Evolutionary conservation across 2,888 invertebrate species (phyloP).

Genomic region (Metallyticus violacea): DNA sequence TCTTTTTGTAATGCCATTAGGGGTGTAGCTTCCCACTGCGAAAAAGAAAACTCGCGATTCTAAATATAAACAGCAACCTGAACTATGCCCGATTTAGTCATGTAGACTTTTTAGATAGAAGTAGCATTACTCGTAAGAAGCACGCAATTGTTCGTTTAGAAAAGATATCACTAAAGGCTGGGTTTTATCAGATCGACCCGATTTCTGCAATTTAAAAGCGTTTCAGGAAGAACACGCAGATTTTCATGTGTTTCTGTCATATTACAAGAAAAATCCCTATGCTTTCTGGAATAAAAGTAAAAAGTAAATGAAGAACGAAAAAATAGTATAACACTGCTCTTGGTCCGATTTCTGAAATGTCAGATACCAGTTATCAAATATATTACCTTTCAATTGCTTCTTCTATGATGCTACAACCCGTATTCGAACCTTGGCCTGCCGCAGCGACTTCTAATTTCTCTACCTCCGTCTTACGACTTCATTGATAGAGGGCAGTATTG

Average conservation of each 20-base stretch:
- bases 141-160: not conserved
- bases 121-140: not conserved
- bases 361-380: no score
- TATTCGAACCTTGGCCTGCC: no score
- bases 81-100: not conserved
- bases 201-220: not conserved
- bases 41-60: not conserved
- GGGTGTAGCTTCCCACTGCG: not conserved
- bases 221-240: not conserved
- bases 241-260: not conserved
- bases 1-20: not conserved
- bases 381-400: no score
- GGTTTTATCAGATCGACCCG: not conserved
- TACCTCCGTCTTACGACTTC: no score
- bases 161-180: not conserved
- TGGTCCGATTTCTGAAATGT: no score
- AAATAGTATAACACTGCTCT: no score
- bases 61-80: not conserved
- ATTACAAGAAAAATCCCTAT: no score
- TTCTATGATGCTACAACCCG: no score
- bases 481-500: no score
- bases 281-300: no score
- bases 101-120: not conserved
- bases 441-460: no score
- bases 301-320: no score